phyloP scores from a whole-genome alignment of 2,888 invertebrate genomes.

The Pyrocoelia pectoralis region DNA sequence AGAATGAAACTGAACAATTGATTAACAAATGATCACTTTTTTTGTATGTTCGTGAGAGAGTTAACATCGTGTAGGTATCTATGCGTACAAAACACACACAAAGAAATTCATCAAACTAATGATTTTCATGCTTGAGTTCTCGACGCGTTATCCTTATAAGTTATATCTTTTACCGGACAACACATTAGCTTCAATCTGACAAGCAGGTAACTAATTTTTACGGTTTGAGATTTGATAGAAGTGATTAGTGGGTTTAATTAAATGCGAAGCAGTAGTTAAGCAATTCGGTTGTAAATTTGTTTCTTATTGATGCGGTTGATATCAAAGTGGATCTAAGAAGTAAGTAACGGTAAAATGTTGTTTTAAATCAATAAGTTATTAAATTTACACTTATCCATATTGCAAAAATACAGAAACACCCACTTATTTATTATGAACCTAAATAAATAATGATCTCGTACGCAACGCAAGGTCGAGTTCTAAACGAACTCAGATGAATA shows the following conservation, averaged over 20 bases:
- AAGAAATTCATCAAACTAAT: slow-evolving; percentile 11
- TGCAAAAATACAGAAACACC: too few species aligned
- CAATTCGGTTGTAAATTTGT: slow-evolving; percentile 29
- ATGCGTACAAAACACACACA: slow-evolving; percentile 4
- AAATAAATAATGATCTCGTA: too few species aligned
- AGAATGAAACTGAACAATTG: too few species aligned
- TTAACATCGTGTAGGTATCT: neutral
- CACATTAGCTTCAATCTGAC: slow-evolving; percentile 23
- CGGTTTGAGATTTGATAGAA: slow-evolving; percentile 29
- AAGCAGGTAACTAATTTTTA: slow-evolving; percentile 35
- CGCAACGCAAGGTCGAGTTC: too few species aligned
- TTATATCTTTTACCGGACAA: slow-evolving; percentile 20
- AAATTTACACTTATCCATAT: too few species aligned
- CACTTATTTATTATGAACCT: too few species aligned
- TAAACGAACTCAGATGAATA: too few species aligned
- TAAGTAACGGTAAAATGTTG: slow-evolving; percentile 17
- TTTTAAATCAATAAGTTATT: slow-evolving; percentile 21
- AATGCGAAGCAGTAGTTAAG: slow-evolving; percentile 28
- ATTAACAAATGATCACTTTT: neutral
- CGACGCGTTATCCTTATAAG: slow-evolving; percentile 23
- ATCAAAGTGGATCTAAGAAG: slow-evolving; percentile 26
- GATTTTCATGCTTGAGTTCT: slow-evolving; percentile 20
- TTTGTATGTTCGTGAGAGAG: neutral
- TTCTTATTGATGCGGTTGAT: slow-evolving; percentile 26
- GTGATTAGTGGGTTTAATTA: slow-evolving; percentile 34